Base-by-base conservation (phyloP, 2,888 invertebrate genomes). In the Argynnis bischoffii region DNA sequence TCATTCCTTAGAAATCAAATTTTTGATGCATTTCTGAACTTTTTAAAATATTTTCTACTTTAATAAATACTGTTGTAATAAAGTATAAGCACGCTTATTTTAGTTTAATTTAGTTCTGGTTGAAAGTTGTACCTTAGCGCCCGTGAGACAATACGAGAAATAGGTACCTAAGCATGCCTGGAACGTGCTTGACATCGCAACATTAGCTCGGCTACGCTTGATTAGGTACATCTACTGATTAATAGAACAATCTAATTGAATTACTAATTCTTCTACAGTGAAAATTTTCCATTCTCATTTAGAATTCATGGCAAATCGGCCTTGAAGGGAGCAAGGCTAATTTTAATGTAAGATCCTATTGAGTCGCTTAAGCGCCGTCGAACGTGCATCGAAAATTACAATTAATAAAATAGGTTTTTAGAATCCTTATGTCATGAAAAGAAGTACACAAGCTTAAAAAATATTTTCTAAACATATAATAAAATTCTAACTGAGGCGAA, bases 141-240 rank as follows among this genome's bases (percentile, higher is more conserved):
- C 35, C 60, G 60, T 60, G 60, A 50, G 60, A 50, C 18, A 50
- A 51, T 60, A 31, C 31, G 26, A 31, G n/a, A 50, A 60, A 60
- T 18, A 48, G 48, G n/a, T 48, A 35, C 35, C 8, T 57, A 53
- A 60, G 53, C 41, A 66, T 63, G 63, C 59, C 18, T 53, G 15
- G 56, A 63, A 69, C 69, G 71, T 73, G 73, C 57, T 66, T 71
- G 53, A 63, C 69, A 66, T 71, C 64, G 68, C 68, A 71, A 73
- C 64, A 63, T 35, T 61, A 67, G 48, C 54, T 69, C 51, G 70
- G 60, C 66, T 61, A 55, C 65, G 60, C 61, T 60, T 69, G 63
- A 71, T 69, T 69, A 64, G 63, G 65, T 63, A 69, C 46, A 63
- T 65, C 57, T 64, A 67, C 47, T 72, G 69, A 69, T 72, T 69